Percentiles rank a stretch among this genome's conserved stretches.
Evolutionary conservation across 2,888 invertebrate species (phyloP).

Genomic region (Trisateles emortualis): DNA sequence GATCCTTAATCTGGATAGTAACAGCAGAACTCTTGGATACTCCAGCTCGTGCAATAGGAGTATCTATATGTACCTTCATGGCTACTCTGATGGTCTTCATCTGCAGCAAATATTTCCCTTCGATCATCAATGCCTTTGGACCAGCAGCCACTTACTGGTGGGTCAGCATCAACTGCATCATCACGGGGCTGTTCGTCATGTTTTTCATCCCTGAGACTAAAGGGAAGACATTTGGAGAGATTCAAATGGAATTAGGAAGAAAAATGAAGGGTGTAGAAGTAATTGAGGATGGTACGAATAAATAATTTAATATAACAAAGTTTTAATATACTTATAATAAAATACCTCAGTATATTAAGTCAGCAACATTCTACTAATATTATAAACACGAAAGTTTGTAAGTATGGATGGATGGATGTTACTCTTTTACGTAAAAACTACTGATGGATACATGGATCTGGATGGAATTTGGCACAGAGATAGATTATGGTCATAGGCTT

Average conservation of each 20-base stretch:
- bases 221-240: conserved; percentile 66
- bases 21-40: conserved; percentile 65
- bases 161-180: conserved; percentile 52
- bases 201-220: conserved; percentile 72
- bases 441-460: too few relatives aligned
- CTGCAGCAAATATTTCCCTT: conserved; percentile 59
- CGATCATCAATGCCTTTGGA: conserved; percentile 53
- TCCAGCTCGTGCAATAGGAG: conserved; percentile 55
- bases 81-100: conserved; percentile 1
- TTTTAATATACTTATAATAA: too few relatives aligned
- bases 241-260: conserved; percentile 57
- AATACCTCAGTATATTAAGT: too few relatives aligned
- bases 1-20: conserved; percentile 60
- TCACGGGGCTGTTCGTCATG: conserved; percentile 54
- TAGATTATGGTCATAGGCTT: too few relatives aligned
- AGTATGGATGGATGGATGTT: too few relatives aligned
- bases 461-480: too few relatives aligned
- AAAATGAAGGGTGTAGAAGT: too few relatives aligned
- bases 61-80: conserved; percentile 26
- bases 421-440: too few relatives aligned
- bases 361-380: too few relatives aligned
- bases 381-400: too few relatives aligned
- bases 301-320: too few relatives aligned
- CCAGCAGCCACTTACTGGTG: conserved; percentile 62
- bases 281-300: too few relatives aligned